Evolutionary conservation across 1,140 invertebrate genomes (phyloP).

Genomic region (Procambarus clarkii): DNA sequence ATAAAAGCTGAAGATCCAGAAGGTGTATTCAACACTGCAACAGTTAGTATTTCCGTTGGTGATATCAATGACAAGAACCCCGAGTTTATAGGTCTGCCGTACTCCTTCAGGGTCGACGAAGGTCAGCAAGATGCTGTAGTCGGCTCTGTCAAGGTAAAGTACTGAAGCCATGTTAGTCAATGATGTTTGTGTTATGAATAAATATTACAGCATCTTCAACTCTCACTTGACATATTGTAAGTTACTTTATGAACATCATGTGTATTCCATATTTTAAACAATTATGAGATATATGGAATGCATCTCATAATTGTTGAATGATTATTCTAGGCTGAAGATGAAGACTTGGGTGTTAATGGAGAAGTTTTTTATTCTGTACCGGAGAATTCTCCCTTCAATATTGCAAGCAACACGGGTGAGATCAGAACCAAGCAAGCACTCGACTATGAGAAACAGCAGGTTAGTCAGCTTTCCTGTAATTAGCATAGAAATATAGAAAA

Average conservation of each 20-base stretch:
- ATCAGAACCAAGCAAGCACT: slow-evolving; percentile 85
- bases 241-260: too few relatives aligned
- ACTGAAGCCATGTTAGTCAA: too few relatives aligned
- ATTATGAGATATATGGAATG: too few relatives aligned
- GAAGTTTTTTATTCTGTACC: slow-evolving; percentile 82
- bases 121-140: slow-evolving; percentile 83
- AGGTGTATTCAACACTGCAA: slow-evolving; percentile 86
- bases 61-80: slow-evolving; percentile 90
- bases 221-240: too few relatives aligned
- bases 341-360: slow-evolving; percentile 84
- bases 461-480: slow-evolving; percentile 73
- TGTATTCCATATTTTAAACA: too few relatives aligned
- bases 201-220: too few relatives aligned
- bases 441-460: slow-evolving; percentile 89
- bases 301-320: too few relatives aligned
- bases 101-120: slow-evolving; percentile 91
- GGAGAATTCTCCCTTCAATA: slow-evolving; percentile 85
- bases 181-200: too few relatives aligned
- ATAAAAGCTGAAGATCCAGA: slow-evolving; percentile 91
- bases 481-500: neutral
- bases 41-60: slow-evolving; percentile 90
- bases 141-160: slow-evolving; percentile 85
- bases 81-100: slow-evolving; percentile 86
- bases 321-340: slow-evolving; percentile 79
- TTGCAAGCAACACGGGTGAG: slow-evolving; percentile 87